Percentiles rank a stretch among this genome's conserved stretches.
These are phyloP conservation scores for Ochlodes sylvanus DNA, from an alignment of 2,888 invertebrate genomes.

Conservation along the genomic window DNA sequence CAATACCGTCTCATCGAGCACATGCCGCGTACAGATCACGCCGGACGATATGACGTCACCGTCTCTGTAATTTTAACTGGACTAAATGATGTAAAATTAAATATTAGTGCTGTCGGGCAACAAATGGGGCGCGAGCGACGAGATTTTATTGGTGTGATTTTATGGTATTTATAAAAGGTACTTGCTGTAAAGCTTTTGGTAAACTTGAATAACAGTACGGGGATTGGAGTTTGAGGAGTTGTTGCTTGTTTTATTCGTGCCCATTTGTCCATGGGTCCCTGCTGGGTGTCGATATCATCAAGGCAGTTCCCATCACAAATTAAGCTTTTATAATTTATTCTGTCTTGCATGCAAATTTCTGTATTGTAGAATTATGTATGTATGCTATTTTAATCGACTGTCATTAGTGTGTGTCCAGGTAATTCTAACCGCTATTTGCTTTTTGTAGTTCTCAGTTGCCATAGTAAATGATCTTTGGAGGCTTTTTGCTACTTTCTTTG, in stretches of 20 bases:
- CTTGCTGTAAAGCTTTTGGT: slow-evolving; percentile 21
- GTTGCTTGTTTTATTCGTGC: slow-evolving; percentile 25
- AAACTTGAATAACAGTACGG: slow-evolving; percentile 8
- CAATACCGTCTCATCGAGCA: slow-evolving; percentile 25
- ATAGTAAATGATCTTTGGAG: slow-evolving; percentile 12
- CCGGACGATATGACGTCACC: slow-evolving; percentile 23
- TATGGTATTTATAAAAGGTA: slow-evolving; percentile 17
- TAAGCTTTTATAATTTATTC: slow-evolving; percentile 26
- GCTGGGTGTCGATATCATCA: slow-evolving; percentile 15
- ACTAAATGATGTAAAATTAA: slow-evolving; percentile 12
- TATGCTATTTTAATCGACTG: slow-evolving; percentile 4
- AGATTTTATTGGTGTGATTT: slow-evolving; percentile 32
- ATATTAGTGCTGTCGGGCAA: slow-evolving; percentile 14
- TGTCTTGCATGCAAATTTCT: slow-evolving; percentile 21
- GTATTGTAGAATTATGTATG: slow-evolving; percentile 22
- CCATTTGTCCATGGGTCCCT: slow-evolving; percentile 13
- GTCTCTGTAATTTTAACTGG: slow-evolving; percentile 25
- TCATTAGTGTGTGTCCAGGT: slow-evolving; percentile 14
- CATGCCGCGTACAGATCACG: slow-evolving; percentile 27
- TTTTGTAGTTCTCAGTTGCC: slow-evolving; percentile 19
- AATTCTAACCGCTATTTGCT: slow-evolving; percentile 22
- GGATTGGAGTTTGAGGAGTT: slow-evolving; percentile 13
- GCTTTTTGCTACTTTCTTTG: slow-evolving; percentile 14
- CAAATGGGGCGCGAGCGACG: slow-evolving; percentile 23
- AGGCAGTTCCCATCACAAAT: slow-evolving; percentile 15